Conservation (phyloP, 2,888 invertebrate species). For the Limnephilus lunatus region DNA sequence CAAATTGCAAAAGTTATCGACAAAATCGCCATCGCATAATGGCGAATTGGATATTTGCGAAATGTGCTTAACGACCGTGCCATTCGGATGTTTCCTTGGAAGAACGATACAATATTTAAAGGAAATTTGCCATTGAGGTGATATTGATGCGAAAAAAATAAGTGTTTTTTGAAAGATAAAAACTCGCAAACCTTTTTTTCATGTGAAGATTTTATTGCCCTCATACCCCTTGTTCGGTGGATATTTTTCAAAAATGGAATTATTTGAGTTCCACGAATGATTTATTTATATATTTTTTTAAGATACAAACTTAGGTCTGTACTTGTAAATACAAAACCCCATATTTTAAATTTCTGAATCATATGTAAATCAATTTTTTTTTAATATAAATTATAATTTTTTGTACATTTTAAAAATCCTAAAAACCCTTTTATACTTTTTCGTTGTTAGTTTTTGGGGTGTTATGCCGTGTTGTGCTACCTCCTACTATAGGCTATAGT, state of each 20-base stretch:
- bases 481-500: too few species aligned
- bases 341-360: background rate
- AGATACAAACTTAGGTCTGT: background rate
- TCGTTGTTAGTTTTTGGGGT: too few species aligned
- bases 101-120: conserved; percentile 42
- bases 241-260: background rate
- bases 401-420: too few species aligned
- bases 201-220: conserved; percentile 23
- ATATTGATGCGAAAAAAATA: conserved; percentile 40
- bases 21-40: conserved; percentile 50
- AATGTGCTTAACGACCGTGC: conserved; percentile 59
- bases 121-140: conserved; percentile 33
- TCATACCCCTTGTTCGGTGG: background rate
- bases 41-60: conserved; percentile 56
- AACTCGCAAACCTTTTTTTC: conserved; percentile 2
- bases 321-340: background rate
- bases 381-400: background rate
- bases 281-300: background rate
- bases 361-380: background rate
- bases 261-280: background rate
- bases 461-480: too few species aligned
- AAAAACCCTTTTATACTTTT: too few species aligned
- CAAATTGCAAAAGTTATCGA: conserved; percentile 54
- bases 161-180: conserved; percentile 33
- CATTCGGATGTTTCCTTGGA: conserved; percentile 44